A percentile compares a stretch with the other conserved stretches of the same genome.
Conservation (phyloP, 2,113 vertebrate species). For the Callopanchax toddi region DNA sequence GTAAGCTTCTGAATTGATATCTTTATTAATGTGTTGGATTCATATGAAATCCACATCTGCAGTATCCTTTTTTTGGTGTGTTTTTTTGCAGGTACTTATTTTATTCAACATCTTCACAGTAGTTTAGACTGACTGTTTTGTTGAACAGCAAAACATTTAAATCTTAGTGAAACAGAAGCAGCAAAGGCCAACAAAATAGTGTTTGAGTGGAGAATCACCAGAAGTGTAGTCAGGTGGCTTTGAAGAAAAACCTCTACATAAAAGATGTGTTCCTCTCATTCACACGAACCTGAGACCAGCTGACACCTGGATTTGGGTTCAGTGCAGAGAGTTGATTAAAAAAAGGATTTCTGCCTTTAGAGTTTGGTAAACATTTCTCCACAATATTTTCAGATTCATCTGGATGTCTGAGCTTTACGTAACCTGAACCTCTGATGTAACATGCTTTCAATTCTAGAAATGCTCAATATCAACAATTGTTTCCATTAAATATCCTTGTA, state of each 20-base stretch:
- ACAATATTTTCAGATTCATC: neutral
- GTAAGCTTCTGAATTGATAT: no score
- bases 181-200: constrained; percentile 20
- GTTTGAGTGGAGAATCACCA: constrained; percentile 5
- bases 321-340: constrained; percentile 14
- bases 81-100: neutral
- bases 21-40: no score
- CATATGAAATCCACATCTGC: no score
- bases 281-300: constrained; percentile 5
- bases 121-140: constrained; percentile 8
- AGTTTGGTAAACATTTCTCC: neutral
- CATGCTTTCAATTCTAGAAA: neutral
- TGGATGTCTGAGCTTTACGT: neutral
- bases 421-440: neutral
- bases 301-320: neutral
- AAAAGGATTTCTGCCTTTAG: neutral
- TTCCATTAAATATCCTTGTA: neutral
- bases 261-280: constrained; percentile 6
- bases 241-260: constrained; percentile 8
- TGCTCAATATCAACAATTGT: neutral
- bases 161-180: constrained; percentile 20
- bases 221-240: constrained; percentile 6
- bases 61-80: no score
- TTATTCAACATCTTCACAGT: no score
- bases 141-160: constrained; percentile 1